phyloP scores from a whole-genome alignment of 2,888 invertebrate genomes.

The Suillia variegata region DNA sequence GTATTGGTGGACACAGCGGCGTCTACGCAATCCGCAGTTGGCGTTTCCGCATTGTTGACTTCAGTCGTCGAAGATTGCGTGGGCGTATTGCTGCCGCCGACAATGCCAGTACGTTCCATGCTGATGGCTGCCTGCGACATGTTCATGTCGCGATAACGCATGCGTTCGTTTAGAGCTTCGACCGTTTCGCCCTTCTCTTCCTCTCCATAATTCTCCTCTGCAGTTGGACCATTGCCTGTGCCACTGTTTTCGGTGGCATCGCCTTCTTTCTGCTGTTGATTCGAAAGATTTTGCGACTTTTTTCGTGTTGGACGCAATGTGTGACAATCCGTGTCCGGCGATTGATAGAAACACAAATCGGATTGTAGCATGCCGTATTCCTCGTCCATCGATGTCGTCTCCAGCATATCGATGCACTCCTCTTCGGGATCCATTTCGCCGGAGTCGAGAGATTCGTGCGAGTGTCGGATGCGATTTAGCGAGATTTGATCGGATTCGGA shows the following conservation, averaged over 20 bases:
- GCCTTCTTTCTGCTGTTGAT: constrained; percentile 26
- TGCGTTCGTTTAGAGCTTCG: constrained; percentile 35
- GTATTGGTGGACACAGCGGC: constrained; percentile 4
- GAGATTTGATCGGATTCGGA: constrained; percentile 62
- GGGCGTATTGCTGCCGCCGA: constrained; percentile 13
- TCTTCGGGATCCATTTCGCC: constrained; percentile 68
- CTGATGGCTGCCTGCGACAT: constrained; percentile 50
- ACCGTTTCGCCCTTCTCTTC: constrained; percentile 2
- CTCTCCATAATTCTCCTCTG: constrained; percentile 14
- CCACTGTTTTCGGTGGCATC: too few relatives aligned
- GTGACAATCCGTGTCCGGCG: constrained; percentile 56
- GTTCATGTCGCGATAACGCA: constrained; percentile 51
- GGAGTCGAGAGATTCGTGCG: constrained; percentile 77
- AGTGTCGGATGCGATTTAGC: constrained; percentile 64
- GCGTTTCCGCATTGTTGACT: constrained; percentile 17
- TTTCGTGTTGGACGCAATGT: constrained; percentile 55
- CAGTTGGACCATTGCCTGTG: constrained; percentile 29
- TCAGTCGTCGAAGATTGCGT: too few relatives aligned
- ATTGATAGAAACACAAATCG: constrained; percentile 57
- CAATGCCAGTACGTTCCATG: constrained; percentile 35
- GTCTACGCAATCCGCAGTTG: constrained; percentile 26
- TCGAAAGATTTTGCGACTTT: constrained; percentile 39
- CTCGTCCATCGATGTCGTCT: constrained; percentile 61
- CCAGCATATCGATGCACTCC: constrained; percentile 62
- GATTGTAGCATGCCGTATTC: constrained; percentile 59